Conservation (phyloP, 2,888 invertebrate genomes). For the Anthoptus insignis region DNA sequence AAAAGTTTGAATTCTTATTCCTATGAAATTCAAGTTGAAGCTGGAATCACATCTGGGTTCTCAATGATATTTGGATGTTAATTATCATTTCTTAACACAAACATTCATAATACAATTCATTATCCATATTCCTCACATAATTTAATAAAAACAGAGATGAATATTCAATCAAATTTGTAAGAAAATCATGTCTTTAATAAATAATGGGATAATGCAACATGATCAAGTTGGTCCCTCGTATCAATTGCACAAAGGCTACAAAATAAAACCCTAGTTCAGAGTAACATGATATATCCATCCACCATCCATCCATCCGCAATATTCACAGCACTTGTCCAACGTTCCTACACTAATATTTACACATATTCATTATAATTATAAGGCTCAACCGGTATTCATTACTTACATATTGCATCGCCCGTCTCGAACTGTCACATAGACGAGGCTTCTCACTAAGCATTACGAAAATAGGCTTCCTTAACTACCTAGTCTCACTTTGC, state of each 20-base stretch:
- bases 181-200: slow-evolving; percentile 18
- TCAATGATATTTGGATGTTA: too few species aligned
- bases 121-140: too few species aligned
- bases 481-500: slow-evolving; percentile 47
- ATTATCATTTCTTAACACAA: too few species aligned
- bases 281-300: slow-evolving; percentile 64
- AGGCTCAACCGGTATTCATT: slow-evolving; percentile 77
- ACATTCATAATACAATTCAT: too few species aligned
- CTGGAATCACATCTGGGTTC: too few species aligned
- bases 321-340: slow-evolving; percentile 71
- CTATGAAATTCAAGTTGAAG: too few species aligned
- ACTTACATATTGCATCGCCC: slow-evolving; percentile 62
- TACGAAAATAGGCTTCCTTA: slow-evolving; percentile 55
- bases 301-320: too few species aligned
- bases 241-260: slow-evolving; percentile 74
- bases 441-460: slow-evolving; percentile 51
- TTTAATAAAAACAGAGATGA: not conserved
- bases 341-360: slow-evolving; percentile 77
- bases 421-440: slow-evolving; percentile 22
- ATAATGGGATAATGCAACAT: slow-evolving; percentile 10
- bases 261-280: slow-evolving; percentile 58
- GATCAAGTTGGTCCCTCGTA: slow-evolving; percentile 58
- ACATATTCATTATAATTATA: slow-evolving; percentile 75
- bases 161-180: not conserved
- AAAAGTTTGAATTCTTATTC: too few species aligned